Evolutionary conservation across 2,797 vertebrate genomes (phyloP), one percentile per base, ranked within the genome.

Genomic region (Chelon auratus): DNA sequence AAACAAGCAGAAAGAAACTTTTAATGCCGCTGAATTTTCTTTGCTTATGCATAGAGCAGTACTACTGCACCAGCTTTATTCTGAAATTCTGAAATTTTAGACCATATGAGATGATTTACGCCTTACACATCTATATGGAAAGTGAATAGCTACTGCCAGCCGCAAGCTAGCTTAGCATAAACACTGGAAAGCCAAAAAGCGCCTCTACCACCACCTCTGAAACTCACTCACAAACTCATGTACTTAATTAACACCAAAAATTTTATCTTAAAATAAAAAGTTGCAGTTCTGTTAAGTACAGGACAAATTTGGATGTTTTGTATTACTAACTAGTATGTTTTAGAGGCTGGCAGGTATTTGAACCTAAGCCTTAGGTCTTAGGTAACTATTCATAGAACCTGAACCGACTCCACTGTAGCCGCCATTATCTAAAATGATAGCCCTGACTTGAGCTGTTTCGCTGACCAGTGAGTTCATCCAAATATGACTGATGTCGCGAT

Each of bases 151-250:
- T 2, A 43, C 42, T 17, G 14, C 14, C 12, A 45, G 15, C 43
- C 2, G 39, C 12, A 15, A 17, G 45, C 17, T 17, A 47, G 45
- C 17, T n/a, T 47, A 47, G 45, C 17, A n/a, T 17, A 47, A 47
- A 7, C 6, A 15, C 13, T 2, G 14, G 14, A 47, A 15, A 47
- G 43, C 3, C 1, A 47, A 42, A 47, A 36, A 58, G 30, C 36
- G 26, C 17, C 22, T 42, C 33, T 30, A 22, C 17, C 47, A 45
- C 54, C 17, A 54, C 51, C n/a, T 12, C 14, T 43, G 59, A 50
- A 63, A 9, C 30, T 53, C 10, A 48, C 50, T 61, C 48, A 66
- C 47, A 54, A 60, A 67, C 58, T 66, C 17, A 54, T 0, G 54
- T 22, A 60, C 52, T 9, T 42, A 69, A 60, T 60, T 22, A 33